A percentile compares a stretch with the other conserved stretches of the same genome.
Conservation (phyloP, 2,888 invertebrate species). For the Serripes groenlandicus region DNA sequence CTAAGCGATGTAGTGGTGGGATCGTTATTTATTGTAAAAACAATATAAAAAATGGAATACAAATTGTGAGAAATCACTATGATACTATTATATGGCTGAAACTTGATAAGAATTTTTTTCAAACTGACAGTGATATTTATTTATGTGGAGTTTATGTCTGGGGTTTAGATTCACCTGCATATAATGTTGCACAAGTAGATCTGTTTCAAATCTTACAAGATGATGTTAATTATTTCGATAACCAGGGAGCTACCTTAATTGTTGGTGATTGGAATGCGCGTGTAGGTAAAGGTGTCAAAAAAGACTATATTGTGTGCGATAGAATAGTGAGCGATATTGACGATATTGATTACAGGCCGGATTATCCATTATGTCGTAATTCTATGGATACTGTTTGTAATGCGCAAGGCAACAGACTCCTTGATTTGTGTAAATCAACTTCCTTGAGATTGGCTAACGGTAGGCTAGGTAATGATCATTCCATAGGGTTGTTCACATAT, state of each 20-base stretch:
- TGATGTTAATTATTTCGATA: slow-evolving; percentile 10
- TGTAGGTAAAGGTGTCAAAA: neutral
- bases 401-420: slow-evolving; percentile 14
- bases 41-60: neutral
- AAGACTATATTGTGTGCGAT: slow-evolving; percentile 14
- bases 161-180: slow-evolving; percentile 5
- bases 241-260: neutral
- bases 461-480: neutral
- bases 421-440: slow-evolving; percentile 27
- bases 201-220: slow-evolving; percentile 6
- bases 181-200: slow-evolving; percentile 4
- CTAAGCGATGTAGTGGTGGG: slow-evolving; percentile 15
- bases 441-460: slow-evolving; percentile 14
- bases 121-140: neutral
- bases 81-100: slow-evolving; percentile 17
- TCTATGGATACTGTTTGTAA: slow-evolving; percentile 21
- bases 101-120: neutral
- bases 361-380: slow-evolving; percentile 2
- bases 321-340: neutral
- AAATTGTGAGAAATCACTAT: neutral
- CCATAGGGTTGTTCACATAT: neutral
- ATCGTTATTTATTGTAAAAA: slow-evolving; percentile 2
- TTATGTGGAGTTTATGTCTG: slow-evolving; percentile 13
- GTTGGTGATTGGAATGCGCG: slow-evolving; percentile 18
- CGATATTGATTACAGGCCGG: neutral